These are phyloP conservation scores for Aurelia aurita DNA, from an alignment of 30 jellyfish, hydroid and myxozoan species.

Conservation along the genomic window DNA sequence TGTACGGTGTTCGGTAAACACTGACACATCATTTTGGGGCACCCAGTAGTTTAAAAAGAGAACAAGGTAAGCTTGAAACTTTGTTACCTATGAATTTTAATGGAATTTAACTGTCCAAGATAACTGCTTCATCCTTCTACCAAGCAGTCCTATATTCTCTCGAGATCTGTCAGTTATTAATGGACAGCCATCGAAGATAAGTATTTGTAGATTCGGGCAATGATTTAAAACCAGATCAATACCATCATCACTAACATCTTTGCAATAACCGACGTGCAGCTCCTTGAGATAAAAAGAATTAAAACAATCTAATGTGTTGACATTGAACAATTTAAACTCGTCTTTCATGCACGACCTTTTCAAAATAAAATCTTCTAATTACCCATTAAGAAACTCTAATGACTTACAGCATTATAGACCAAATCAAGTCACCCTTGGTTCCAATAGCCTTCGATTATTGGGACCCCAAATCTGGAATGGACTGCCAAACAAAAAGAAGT, in stretches of 20 bases:
- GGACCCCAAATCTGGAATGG: no score
- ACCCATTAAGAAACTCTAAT: no score
- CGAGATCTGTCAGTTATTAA: conserved; percentile 51
- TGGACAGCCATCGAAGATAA: conserved; percentile 78
- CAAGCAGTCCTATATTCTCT: conserved; percentile 25
- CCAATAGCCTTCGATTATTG: no score
- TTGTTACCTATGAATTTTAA: background rate
- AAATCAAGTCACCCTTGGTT: no score
- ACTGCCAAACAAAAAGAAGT: no score
- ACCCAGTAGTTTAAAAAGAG: no score
- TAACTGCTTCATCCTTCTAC: conserved; percentile 47
- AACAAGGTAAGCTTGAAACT: background rate
- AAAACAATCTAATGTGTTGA: background rate
- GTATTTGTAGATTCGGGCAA: conserved; percentile 46
- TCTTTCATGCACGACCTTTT: no score
- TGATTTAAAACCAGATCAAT: conserved; percentile 2
- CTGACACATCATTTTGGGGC: no score
- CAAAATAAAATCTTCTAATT: no score
- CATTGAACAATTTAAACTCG: no score
- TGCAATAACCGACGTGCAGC: conserved; percentile 64
- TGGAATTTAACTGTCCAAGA: conserved; percentile 59
- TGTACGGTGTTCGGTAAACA: no score
- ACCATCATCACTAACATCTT: conserved; percentile 56
- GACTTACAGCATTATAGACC: no score
- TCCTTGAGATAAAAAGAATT: conserved; percentile 31